Percentiles rank a stretch among this genome's conserved stretches.
These are phyloP conservation scores for Trichopoda pennipes DNA, from an alignment of 2,888 invertebrate genomes.

Conservation along the genomic window DNA sequence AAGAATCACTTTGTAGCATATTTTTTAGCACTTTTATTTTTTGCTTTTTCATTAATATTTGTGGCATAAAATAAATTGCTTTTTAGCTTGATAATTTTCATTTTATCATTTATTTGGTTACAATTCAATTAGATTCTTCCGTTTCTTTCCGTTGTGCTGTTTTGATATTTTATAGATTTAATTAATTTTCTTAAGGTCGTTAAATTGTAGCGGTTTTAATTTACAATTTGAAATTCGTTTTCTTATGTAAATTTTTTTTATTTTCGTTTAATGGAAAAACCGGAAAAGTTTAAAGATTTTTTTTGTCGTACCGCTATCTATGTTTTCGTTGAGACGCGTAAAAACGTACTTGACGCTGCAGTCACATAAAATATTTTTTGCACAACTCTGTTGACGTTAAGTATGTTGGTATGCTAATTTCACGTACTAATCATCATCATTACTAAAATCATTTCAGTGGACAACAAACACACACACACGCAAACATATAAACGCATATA, in stretches of 20 bases:
- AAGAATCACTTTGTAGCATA: conserved; percentile 4
- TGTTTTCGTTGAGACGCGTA: conserved; percentile 60
- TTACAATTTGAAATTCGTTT: conserved; percentile 9
- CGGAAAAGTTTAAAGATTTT: conserved; percentile 56
- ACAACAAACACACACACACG: conserved; percentile 18
- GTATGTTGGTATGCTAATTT: conserved; percentile 52
- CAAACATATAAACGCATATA: background rate
- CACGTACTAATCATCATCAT: conserved; percentile 33
- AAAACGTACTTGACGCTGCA: conserved; percentile 59
- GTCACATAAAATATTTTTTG: conserved; percentile 49
- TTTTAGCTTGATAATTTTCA: background rate
- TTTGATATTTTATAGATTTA: background rate
- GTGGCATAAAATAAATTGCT: background rate
- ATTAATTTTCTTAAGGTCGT: conserved; percentile 22
- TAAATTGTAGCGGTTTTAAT: conserved; percentile 1
- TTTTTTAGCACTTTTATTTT: conserved; percentile 6
- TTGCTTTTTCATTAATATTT: conserved; percentile 5
- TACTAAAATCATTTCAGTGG: conserved; percentile 8
- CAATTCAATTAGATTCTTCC: conserved; percentile 11
- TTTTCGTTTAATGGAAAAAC: conserved; percentile 52
- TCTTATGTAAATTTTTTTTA: conserved; percentile 6
- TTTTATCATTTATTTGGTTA: conserved; percentile 28
- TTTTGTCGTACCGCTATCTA: conserved; percentile 55
- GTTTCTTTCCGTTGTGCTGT: conserved; percentile 10
- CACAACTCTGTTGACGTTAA: conserved; percentile 23